These are phyloP conservation scores for Galleria mellonella DNA, from an alignment of 1,140 invertebrate genomes.

Conservation along the genomic window DNA sequence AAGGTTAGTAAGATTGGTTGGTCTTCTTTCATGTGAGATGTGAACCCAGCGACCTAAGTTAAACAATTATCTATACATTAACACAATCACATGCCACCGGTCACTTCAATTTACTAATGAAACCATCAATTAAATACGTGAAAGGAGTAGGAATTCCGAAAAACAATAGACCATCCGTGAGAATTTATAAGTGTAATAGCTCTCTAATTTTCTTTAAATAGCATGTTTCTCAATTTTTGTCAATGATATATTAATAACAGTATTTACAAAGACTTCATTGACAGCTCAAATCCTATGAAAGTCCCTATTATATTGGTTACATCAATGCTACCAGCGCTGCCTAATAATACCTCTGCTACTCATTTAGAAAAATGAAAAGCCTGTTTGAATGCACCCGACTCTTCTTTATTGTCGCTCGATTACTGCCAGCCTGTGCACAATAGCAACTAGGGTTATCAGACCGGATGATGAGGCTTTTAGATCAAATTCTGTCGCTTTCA, in stretches of 20 bases:
- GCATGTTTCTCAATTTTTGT: slow-evolving; percentile 13
- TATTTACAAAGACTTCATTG: slow-evolving; percentile 31
- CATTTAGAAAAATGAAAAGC: slow-evolving; percentile 62
- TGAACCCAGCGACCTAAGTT: no score
- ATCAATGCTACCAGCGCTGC: slow-evolving; percentile 33
- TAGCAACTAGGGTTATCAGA: slow-evolving; percentile 56
- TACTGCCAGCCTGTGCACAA: slow-evolving; percentile 37
- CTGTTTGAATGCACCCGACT: slow-evolving; percentile 39
- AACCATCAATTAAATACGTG: neutral
- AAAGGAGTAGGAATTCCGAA: no score
- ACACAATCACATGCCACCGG: no score
- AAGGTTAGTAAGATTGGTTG: no score
- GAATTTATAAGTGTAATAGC: neutral
- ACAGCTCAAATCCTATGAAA: slow-evolving; percentile 40
- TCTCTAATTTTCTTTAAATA: slow-evolving; percentile 15
- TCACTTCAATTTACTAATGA: no score
- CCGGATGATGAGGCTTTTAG: slow-evolving; percentile 53
- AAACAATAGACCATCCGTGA: slow-evolving; percentile 2
- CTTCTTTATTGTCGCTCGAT: slow-evolving; percentile 43
- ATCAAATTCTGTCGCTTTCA: slow-evolving; percentile 52
- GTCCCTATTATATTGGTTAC: slow-evolving; percentile 34
- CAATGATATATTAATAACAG: slow-evolving; percentile 29
- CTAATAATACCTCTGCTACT: slow-evolving; percentile 45
- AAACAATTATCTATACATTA: no score
- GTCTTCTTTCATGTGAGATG: no score